These are phyloP conservation scores for Champsocephalus esox DNA, from an alignment of 2,797 vertebrate genomes.

Conservation along the genomic window DNA sequence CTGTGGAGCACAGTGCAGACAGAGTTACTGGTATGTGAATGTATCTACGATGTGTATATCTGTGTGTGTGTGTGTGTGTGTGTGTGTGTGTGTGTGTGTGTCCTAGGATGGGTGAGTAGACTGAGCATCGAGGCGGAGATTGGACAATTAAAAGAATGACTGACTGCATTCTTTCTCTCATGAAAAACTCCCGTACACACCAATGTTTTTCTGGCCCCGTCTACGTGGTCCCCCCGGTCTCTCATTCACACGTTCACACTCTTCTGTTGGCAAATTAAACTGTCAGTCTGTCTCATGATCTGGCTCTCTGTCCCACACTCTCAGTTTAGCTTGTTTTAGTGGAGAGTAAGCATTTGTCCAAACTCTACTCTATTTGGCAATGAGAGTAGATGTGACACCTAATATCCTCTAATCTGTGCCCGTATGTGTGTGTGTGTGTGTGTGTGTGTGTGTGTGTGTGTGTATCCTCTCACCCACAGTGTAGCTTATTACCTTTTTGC, in stretches of 20 bases:
- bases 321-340: conserved; percentile 10
- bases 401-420: conserved; percentile 54
- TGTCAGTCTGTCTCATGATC: conserved; percentile 42
- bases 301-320: conserved; percentile 12
- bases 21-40: conserved; percentile 63
- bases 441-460: conserved; percentile 24
- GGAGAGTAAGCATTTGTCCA: conserved; percentile 19
- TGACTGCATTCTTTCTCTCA: conserved; percentile 68
- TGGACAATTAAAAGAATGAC: conserved; percentile 75
- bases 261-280: conserved; percentile 27
- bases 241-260: conserved; percentile 31
- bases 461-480: conserved; percentile 53
- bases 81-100: conserved; percentile 32
- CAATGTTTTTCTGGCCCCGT: background rate
- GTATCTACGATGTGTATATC: conserved; percentile 24
- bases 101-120: conserved; percentile 47
- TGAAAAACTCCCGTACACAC: conserved; percentile 54
- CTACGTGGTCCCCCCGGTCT: background rate
- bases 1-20: conserved; percentile 45
- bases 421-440: conserved; percentile 18
- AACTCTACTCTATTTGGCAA: conserved; percentile 4
- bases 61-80: conserved; percentile 19
- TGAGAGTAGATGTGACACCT: conserved; percentile 43
- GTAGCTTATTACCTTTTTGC: conserved; percentile 49
- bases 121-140: conserved; percentile 59